Evolutionary conservation across 2,797 vertebrate species (phyloP).

Genomic region (Lithobates pipiens): DNA sequence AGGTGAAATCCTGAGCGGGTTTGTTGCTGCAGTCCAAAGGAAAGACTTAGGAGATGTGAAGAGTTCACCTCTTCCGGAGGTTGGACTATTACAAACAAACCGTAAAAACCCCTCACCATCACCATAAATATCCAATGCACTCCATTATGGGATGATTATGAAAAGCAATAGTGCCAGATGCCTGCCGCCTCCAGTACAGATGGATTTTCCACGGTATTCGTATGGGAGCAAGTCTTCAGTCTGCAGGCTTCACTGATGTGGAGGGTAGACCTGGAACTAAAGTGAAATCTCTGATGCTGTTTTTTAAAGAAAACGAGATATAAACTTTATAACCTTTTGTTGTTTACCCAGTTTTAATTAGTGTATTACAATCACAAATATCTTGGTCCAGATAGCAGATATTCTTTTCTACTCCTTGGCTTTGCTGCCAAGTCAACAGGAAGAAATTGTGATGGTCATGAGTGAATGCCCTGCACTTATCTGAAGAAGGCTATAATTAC

Average conservation of each 20-base stretch:
- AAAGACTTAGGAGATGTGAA: constrained; percentile 63
- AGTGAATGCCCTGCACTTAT: constrained; percentile 31
- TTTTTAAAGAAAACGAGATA: constrained; percentile 33
- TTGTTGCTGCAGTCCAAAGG: constrained; percentile 40
- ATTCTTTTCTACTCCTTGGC: constrained; percentile 11
- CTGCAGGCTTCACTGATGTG: constrained; percentile 64
- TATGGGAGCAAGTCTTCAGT: constrained; percentile 61
- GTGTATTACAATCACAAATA: constrained; percentile 32
- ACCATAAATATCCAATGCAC: constrained; percentile 69
- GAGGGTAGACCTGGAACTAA: constrained; percentile 63
- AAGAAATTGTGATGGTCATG: constrained; percentile 31
- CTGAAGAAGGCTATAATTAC: constrained; percentile 45
- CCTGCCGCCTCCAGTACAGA: constrained; percentile 65
- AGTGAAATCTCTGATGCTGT: constrained; percentile 65
- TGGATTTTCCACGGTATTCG: constrained; percentile 60
- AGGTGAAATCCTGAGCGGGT: constrained; percentile 83
- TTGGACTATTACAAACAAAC: constrained; percentile 68
- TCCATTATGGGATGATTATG: constrained; percentile 67
- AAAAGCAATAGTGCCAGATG: constrained; percentile 80
- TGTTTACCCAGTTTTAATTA: constrained; percentile 36
- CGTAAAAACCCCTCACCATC: constrained; percentile 56
- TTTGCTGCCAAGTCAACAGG: constrained; percentile 38
- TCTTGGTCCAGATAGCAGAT: constrained; percentile 2
- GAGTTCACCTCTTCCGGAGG: constrained; percentile 64
- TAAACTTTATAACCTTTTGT: constrained; percentile 22